Percentiles rank a stretch among this genome's conserved stretches.
Evolutionary conservation across 2,888 invertebrate species (phyloP).

Genomic region (Sarcophaga carnaria): DNA sequence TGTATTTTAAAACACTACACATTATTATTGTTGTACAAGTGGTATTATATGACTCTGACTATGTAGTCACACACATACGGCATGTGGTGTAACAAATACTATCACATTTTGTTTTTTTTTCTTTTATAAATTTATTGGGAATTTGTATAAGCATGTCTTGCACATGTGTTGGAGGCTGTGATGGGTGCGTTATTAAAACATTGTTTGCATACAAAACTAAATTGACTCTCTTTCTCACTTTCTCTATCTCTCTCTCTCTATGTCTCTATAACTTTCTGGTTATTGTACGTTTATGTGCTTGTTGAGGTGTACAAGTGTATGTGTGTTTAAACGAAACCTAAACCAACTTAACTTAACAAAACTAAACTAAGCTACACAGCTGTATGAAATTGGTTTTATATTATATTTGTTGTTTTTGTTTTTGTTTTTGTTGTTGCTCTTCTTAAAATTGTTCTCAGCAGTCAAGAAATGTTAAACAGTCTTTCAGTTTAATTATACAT

Average conservation of each 20-base stretch:
- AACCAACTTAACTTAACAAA: neutral
- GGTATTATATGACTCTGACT: no score
- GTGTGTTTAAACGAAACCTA: neutral
- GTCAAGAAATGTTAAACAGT: neutral
- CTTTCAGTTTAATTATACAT: constrained; percentile 32
- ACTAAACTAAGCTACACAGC: constrained; percentile 35
- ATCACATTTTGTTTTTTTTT: neutral
- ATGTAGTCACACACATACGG: no score
- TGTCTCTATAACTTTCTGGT: no score
- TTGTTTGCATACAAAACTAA: constrained; percentile 53
- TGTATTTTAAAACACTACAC: no score
- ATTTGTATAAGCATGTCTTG: constrained; percentile 12
- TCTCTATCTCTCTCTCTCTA: no score
- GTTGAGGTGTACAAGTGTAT: neutral
- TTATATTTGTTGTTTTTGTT: constrained; percentile 22
- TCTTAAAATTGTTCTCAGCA: constrained; percentile 6
- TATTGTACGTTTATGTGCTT: neutral
- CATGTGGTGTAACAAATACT: no score
- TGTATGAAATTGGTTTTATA: constrained; percentile 55
- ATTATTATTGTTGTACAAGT: no score
- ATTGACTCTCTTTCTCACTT: no score
- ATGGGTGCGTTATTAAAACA: constrained; percentile 45
- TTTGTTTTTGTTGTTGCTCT: neutral
- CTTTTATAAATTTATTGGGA: neutral
- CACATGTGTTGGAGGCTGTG: constrained; percentile 18